Conservation (phyloP, 2,888 invertebrate species). For the Cephus rjabovi region DNA sequence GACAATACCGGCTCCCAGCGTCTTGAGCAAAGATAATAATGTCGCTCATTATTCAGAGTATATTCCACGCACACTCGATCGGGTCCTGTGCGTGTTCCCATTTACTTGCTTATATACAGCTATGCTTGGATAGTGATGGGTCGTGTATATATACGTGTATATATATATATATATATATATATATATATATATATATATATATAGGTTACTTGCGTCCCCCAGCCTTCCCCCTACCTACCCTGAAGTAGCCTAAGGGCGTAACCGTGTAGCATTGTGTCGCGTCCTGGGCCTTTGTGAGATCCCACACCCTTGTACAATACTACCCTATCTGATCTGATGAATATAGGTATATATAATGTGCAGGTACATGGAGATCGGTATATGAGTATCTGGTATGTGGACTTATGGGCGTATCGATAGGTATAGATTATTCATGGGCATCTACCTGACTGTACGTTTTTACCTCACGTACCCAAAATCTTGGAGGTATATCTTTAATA, state of each 20-base stretch:
- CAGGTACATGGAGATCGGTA: neutral
- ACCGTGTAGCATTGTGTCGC: conserved; percentile 5
- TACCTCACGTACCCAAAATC: too few relatives aligned
- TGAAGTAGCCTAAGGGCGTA: conserved; percentile 4
- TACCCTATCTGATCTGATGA: neutral
- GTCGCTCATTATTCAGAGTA: conserved; percentile 8
- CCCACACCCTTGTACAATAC: neutral
- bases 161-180: too few relatives aligned
- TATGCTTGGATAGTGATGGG: neutral
- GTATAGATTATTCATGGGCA: too few relatives aligned
- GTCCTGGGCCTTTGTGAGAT: conserved; percentile 1
- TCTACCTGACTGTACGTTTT: too few relatives aligned
- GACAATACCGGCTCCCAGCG: conserved; percentile 3
- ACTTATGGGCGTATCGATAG: too few relatives aligned
- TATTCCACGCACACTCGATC: neutral
- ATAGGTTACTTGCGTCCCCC: too few relatives aligned
- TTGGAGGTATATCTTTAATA: too few relatives aligned
- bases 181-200: too few relatives aligned
- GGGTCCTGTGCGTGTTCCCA: neutral
- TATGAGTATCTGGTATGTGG: too few relatives aligned
- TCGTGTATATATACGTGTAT: too few relatives aligned
- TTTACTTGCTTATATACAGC: neutral
- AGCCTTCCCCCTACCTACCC: neutral
- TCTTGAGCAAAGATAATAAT: conserved; percentile 7
- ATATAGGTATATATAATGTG: neutral